These are phyloP conservation scores for Macrosteles quadrilineatus DNA, from an alignment of 1,140 invertebrate species.

Conservation along the genomic window DNA sequence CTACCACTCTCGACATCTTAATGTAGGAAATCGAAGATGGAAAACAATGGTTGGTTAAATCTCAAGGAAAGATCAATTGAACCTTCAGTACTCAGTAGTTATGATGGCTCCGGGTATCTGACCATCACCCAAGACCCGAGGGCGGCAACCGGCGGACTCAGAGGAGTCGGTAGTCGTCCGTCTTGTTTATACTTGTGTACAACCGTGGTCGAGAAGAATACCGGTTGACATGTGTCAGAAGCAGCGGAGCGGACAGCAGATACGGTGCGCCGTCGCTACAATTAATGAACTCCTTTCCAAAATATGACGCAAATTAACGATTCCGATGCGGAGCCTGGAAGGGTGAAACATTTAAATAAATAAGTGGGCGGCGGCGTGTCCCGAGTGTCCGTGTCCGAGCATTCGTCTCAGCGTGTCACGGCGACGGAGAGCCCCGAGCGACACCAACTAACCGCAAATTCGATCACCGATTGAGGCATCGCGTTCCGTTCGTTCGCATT, in stretches of 20 bases:
- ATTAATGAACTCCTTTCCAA: conserved; percentile 20
- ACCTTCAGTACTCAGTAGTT: no score
- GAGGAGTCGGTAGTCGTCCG: not conserved
- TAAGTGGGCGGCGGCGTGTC: not conserved
- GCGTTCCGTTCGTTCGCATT: not conserved
- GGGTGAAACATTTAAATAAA: conserved; percentile 13
- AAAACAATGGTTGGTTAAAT: no score
- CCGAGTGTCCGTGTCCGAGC: not conserved
- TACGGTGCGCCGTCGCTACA: not conserved
- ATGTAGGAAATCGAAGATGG: no score
- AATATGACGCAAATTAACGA: conserved; percentile 28
- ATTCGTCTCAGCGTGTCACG: no score
- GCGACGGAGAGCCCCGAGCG: no score
- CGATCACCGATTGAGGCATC: not conserved
- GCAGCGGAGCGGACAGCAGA: not conserved
- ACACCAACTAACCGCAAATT: not conserved
- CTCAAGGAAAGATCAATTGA: no score
- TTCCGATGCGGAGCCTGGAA: conserved; percentile 5
- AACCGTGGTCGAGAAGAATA: no score
- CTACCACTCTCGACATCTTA: no score
- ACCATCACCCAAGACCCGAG: no score
- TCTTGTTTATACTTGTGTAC: not conserved
- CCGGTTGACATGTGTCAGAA: conserved; percentile 12
- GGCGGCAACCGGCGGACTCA: not conserved
- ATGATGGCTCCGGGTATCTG: no score